Conservation (phyloP, 2,888 invertebrate species). For the Lymantria monacha region DNA sequence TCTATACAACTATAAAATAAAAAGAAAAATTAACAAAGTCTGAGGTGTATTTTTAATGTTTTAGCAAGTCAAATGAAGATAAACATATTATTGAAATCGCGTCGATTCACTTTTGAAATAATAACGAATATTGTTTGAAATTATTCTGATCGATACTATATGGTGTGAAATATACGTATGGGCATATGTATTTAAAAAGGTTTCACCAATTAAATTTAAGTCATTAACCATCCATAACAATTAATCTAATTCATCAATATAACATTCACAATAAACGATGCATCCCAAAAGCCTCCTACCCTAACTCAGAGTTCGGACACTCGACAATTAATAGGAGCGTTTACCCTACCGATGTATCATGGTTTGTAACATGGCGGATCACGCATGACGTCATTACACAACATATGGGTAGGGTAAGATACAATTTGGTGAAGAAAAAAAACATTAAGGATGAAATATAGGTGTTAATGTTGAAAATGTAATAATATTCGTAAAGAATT, state of each 20-base stretch:
- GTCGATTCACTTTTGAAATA: too few relatives aligned
- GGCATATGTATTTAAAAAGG: too few relatives aligned
- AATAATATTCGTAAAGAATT: not conserved
- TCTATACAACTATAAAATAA: too few relatives aligned
- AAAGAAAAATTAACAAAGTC: too few relatives aligned
- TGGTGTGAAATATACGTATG: too few relatives aligned
- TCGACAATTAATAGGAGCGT: constrained; percentile 36
- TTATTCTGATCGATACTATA: too few relatives aligned
- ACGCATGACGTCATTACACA: constrained; percentile 32
- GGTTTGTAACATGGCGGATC: constrained; percentile 36
- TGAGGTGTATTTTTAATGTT: too few relatives aligned
- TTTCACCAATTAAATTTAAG: too few relatives aligned
- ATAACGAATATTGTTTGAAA: too few relatives aligned
- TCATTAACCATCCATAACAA: not conserved
- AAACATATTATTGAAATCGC: too few relatives aligned
- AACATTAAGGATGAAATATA: constrained; percentile 7
- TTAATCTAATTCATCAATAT: constrained; percentile 7
- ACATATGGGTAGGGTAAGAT: constrained; percentile 30
- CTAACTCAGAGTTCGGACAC: constrained; percentile 18
- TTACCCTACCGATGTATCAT: constrained; percentile 48
- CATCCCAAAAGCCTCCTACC: constrained; percentile 3
- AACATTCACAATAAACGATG: constrained; percentile 2
- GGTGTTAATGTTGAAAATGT: constrained; percentile 4
- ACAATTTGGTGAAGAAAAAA: constrained; percentile 27
- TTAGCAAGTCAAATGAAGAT: too few relatives aligned